These are phyloP conservation scores for Cistogaster globosa DNA, from an alignment of 2,888 invertebrate genomes.

Conservation along the genomic window DNA sequence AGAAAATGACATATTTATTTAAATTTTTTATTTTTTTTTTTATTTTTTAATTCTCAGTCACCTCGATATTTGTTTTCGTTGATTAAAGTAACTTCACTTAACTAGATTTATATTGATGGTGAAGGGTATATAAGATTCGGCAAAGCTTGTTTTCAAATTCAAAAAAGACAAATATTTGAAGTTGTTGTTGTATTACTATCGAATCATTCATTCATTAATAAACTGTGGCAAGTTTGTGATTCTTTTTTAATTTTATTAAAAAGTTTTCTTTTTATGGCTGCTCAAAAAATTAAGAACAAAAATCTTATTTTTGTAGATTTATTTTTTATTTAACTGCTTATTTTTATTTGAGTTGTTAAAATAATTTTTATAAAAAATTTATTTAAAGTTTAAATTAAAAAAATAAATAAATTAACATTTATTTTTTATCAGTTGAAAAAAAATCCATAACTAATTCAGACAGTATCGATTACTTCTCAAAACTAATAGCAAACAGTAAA, in stretches of 20 bases:
- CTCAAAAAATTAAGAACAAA: neutral
- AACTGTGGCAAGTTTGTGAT: conserved; percentile 55
- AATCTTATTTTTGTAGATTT: neutral
- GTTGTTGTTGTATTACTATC: conserved; percentile 27
- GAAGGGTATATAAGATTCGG: too few species aligned
- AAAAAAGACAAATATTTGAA: conserved; percentile 39
- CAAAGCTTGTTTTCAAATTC: conserved; percentile 29
- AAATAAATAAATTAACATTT: neutral
- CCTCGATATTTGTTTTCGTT: too few species aligned
- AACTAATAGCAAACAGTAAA: too few species aligned
- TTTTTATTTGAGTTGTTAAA: conserved; percentile 29
- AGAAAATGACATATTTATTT: too few species aligned
- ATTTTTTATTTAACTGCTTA: conserved; percentile 16
- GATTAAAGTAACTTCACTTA: too few species aligned
- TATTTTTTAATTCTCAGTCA: too few species aligned
- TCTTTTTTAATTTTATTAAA: conserved; percentile 71
- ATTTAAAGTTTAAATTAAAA: conserved; percentile 29
- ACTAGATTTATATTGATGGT: too few species aligned
- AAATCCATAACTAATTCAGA: too few species aligned
- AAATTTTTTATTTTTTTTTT: too few species aligned
- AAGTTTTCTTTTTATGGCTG: conserved; percentile 50
- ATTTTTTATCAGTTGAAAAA: neutral
- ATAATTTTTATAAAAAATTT: conserved; percentile 44
- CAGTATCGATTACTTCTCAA: too few species aligned
- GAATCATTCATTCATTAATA: conserved; percentile 58